Conservation (phyloP, 1,140 invertebrate species). For the Aleiodes sp. region DNA sequence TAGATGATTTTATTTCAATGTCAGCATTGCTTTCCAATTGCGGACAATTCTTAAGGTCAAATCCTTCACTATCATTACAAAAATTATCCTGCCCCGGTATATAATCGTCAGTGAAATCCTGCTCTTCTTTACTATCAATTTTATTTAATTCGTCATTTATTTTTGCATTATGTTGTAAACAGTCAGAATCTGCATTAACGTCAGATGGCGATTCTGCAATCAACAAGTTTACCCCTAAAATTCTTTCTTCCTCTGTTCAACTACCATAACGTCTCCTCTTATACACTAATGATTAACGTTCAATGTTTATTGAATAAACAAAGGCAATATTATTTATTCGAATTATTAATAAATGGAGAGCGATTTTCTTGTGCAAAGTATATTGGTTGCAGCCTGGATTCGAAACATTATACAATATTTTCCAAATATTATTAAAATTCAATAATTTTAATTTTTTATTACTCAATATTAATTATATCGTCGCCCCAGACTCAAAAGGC, state of each 20-base stretch:
- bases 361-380: neutral
- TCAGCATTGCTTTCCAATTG: neutral
- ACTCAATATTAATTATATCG: no score
- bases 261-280: neutral
- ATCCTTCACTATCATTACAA: neutral
- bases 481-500: no score
- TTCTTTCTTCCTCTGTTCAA: neutral
- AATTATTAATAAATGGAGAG: neutral
- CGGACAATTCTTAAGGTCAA: neutral
- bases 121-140: neutral
- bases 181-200: constrained; percentile 6
- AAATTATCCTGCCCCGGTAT: neutral
- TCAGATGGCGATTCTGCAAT: constrained; percentile 35
- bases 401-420: no score
- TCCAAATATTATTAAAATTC: no score
- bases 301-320: no score
- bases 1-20: neutral
- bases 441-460: no score
- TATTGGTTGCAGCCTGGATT: constrained; percentile 21
- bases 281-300: no score
- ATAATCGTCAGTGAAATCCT: neutral
- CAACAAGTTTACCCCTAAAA: constrained; percentile 28
- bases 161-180: constrained; percentile 7
- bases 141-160: neutral
- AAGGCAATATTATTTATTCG: no score